Percentiles rank a stretch among this genome's conserved stretches.
These are phyloP conservation scores for Syrmaticus mikado DNA, from an alignment of 2,113 vertebrate genomes.

Conservation along the genomic window DNA sequence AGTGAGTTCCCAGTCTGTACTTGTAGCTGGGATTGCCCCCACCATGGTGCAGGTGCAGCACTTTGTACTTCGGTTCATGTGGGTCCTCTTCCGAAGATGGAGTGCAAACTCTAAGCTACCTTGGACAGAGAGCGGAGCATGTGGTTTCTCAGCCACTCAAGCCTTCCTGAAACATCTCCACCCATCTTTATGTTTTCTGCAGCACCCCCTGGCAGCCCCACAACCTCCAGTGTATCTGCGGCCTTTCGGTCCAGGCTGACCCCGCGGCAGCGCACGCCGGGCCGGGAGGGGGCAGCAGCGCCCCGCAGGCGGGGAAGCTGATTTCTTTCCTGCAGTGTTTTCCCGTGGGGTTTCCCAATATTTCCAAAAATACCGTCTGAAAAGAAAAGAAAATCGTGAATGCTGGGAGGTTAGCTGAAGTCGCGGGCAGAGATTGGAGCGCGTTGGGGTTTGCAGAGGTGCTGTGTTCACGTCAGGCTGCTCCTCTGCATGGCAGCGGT, in stretches of 20 bases:
- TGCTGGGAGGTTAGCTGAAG: not conserved
- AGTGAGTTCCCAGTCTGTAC: no score
- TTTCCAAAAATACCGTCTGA: not conserved
- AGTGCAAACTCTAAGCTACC: not conserved
- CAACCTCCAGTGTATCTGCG: not conserved
- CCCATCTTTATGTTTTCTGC: not conserved
- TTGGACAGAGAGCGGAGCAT: not conserved
- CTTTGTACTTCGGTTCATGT: no score
- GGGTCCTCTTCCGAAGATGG: not conserved
- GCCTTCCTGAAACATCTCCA: not conserved
- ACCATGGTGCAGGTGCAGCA: no score
- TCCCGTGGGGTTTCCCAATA: no score
- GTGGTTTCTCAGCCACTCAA: not conserved
- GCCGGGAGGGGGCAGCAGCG: not conserved
- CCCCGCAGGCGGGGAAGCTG: no score
- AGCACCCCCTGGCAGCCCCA: not conserved
- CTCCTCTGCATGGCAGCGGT: not conserved
- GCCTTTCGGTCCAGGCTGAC: not conserved
- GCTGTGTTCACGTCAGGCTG: not conserved
- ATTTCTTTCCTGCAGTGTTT: no score
- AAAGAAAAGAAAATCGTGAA: not conserved
- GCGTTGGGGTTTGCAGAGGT: no score
- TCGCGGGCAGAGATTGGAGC: accelerated
- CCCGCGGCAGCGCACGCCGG: no score
- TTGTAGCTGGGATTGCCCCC: no score